Evolutionary conservation across 2,888 invertebrate genomes (phyloP), one percentile per base, ranked within the genome.

Genomic region (Thera obeliscata): DNA sequence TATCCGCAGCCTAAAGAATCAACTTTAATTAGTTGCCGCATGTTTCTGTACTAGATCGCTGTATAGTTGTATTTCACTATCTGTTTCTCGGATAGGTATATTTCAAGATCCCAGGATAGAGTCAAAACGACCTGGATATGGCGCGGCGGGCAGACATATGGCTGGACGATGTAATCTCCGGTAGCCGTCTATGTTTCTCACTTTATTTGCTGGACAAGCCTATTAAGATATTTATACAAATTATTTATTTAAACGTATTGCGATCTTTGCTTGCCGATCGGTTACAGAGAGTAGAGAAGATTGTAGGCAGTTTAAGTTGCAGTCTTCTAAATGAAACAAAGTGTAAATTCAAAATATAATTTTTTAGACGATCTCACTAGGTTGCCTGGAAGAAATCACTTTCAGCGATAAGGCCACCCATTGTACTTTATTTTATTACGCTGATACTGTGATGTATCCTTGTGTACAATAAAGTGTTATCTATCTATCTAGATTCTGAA

Each of bases 91-190:
- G 79, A 79, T 85, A 83, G 83, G 82, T 85, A 85, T 87, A 86
- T 88, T 85, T 85, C 83, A 83, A 86, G 88, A 90, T 90, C 81
- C 76, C 66, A 74, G 81, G 85, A 85, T 86, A 86, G 81, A 22
- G 22, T 22, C 22, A 22, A 22, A 22, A 22, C 79, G 77, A 84
- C 77, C 83, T 87, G 77, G 87, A 88, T 90, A 89, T 86, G 86
- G 88, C 81, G 84, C 83, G 85, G 80, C 81, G 74, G 80, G 76
- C 74, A 77, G 87, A 87, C 87, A 85, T 87, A 87, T 86, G 86
- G 87, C 83, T 76, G 74, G 70, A 72, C 73, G 89, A 90, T 89
- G 83, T 72, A 78, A 89, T 90, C 90, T 81, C 66, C 73, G 67
- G 73, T 83, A 78, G 72, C 80, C 81, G 83, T 80, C 82, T 78